Conservation (phyloP, 2,113 vertebrate species). For the Elephas maximus region DNA sequence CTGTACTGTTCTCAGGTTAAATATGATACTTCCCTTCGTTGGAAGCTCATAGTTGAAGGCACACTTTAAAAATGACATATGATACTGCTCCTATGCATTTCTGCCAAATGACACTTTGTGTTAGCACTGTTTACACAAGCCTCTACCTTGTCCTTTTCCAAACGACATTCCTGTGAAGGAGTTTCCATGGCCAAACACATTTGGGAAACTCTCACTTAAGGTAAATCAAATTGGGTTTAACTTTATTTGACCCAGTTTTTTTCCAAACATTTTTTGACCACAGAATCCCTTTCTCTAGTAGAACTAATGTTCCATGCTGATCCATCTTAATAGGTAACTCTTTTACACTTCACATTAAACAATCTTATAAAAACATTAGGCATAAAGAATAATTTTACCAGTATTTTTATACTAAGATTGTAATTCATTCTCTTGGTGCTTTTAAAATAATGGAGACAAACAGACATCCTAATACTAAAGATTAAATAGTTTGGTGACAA, state of each 20-base stretch:
- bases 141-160: background rate
- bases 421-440: conserved; percentile 21
- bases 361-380: background rate
- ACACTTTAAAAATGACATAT: conserved; percentile 22
- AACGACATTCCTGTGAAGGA: background rate
- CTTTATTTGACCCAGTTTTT: background rate
- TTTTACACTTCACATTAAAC: background rate
- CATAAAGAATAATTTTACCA: conserved; percentile 12
- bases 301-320: background rate
- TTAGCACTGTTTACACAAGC: background rate
- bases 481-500: conserved; percentile 62
- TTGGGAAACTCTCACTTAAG: background rate
- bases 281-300: background rate
- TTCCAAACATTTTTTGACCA: background rate
- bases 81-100: background rate
- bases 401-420: conserved; percentile 42
- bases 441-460: conserved; percentile 51
- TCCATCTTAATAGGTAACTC: background rate
- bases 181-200: background rate
- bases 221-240: background rate
- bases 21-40: background rate
- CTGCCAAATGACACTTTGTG: conserved; percentile 21
- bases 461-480: conserved; percentile 31
- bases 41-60: background rate
- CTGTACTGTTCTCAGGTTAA: background rate